Percentiles rank a stretch among this genome's conserved stretches.
Evolutionary conservation across 2,888 invertebrate species (phyloP).

Genomic region (Melieria omissa): DNA sequence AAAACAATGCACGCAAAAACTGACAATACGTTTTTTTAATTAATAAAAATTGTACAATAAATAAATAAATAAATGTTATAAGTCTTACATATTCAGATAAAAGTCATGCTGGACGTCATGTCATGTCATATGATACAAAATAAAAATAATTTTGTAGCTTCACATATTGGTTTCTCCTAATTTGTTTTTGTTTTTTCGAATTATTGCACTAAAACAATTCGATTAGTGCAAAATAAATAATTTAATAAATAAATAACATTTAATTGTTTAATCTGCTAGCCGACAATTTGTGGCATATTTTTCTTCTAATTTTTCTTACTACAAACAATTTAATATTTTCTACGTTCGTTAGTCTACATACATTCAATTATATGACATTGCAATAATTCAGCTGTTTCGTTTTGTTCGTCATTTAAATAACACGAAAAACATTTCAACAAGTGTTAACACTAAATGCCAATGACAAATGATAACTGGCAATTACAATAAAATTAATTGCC

Average conservation of each 20-base stretch:
- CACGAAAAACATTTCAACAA: too few species aligned
- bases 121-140: conserved; percentile 21
- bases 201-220: too few species aligned
- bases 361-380: not conserved
- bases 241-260: not conserved
- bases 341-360: not conserved
- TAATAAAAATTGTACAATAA: conserved; percentile 25
- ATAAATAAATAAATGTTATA: conserved; percentile 26
- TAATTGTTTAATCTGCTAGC: not conserved
- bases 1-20: too few species aligned
- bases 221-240: too few species aligned
- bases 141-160: conserved; percentile 37
- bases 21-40: conserved; percentile 10
- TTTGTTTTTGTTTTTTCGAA: not conserved
- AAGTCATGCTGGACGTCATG: not conserved
- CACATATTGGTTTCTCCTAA: not conserved
- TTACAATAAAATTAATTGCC: not conserved
- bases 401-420: not conserved
- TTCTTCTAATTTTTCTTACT: not conserved
- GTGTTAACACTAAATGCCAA: not conserved
- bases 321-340: not conserved
- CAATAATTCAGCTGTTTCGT: not conserved
- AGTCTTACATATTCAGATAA: too few species aligned
- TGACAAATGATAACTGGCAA: not conserved
- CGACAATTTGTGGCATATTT: too few species aligned